Base-by-base conservation (phyloP, 2,797 vertebrate species). In the Selene dorsalis region DNA sequence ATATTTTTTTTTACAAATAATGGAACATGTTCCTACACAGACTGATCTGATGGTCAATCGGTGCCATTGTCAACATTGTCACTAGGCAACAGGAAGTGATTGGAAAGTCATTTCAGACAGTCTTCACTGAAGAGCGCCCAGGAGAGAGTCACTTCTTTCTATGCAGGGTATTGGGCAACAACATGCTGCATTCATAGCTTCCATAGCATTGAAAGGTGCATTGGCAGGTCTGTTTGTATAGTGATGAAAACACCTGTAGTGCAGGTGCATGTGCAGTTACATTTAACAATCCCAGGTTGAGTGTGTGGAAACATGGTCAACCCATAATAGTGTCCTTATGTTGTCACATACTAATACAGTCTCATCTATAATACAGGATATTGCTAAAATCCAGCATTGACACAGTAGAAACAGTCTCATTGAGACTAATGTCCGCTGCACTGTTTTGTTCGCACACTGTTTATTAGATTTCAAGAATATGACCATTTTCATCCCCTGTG, bases 391-490 rank as follows among this genome's bases (percentile, higher is more conserved):
- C 11, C 4, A 48, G 50, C n/a, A 30, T 2, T 60, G 55, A 60
- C 61, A 24, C 11, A 52, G 24, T 26, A 22, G 59, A 10, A 68
- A 53, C 43, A 18, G 10, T 24, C 61, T 69, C 3, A 53, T 18
- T 62, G 30, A 73, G 55, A 77, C 7, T 0, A 71, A 79, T 83
- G 45, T 45, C 20, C 69, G 14, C 24, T 73, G 17, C 28, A 10
- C 18, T 58, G 1, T 3, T 45, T 52, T 55, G 28, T 66, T 50
- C 6, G 45, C 11, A 43, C 28, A 32, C 13, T 72, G 75, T 60
- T 38, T 77, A 63, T 67, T 62, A 10, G 39, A 48, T 77, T 55
- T 58, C 16, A 28, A 52, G 32, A 71, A 17, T 39, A 24, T 45
- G 14, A 52, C 18, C 53, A 52, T 24, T 71, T 50, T 28, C 3